These are phyloP conservation scores for Chrysolina oricalcia DNA, from an alignment of 2,888 invertebrate genomes.

Conservation along the genomic window DNA sequence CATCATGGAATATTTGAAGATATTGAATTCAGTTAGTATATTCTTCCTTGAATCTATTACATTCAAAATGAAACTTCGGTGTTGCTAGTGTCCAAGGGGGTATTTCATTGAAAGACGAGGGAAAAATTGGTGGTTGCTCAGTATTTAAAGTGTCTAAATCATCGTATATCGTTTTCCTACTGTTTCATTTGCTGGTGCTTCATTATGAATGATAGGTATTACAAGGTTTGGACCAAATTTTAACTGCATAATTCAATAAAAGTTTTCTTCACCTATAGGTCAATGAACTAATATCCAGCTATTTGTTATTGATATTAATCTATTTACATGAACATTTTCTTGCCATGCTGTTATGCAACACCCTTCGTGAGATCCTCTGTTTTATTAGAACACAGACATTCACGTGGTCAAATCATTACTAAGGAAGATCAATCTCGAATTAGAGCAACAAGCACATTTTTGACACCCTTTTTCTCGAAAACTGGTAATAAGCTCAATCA, in stretches of 20 bases:
- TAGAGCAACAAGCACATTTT: too few relatives aligned
- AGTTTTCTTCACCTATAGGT: not conserved
- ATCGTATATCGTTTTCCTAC: constrained; percentile 13
- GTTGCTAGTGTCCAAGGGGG: not conserved
- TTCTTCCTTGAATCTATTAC: constrained; percentile 24
- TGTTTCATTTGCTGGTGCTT: constrained; percentile 2
- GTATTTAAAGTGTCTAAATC: not conserved
- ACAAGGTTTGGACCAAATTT: not conserved
- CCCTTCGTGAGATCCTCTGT: too few relatives aligned
- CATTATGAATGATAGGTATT: constrained; percentile 5
- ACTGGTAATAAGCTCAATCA: too few relatives aligned
- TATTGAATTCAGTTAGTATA: not conserved
- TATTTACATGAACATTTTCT: too few relatives aligned
- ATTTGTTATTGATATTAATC: too few relatives aligned
- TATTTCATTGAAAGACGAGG: not conserved
- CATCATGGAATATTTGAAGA: constrained; percentile 23
- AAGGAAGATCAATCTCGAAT: too few relatives aligned
- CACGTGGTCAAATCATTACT: too few relatives aligned
- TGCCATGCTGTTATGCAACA: too few relatives aligned
- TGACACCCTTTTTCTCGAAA: too few relatives aligned
- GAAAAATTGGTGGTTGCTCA: constrained; percentile 3
- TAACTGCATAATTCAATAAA: constrained; percentile 3
- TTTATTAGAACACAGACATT: too few relatives aligned
- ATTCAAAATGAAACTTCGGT: constrained; percentile 21
- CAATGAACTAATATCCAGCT: constrained; percentile 16